Conservation (phyloP, 2,113 vertebrate species). For the Tylochromis polylepis region DNA sequence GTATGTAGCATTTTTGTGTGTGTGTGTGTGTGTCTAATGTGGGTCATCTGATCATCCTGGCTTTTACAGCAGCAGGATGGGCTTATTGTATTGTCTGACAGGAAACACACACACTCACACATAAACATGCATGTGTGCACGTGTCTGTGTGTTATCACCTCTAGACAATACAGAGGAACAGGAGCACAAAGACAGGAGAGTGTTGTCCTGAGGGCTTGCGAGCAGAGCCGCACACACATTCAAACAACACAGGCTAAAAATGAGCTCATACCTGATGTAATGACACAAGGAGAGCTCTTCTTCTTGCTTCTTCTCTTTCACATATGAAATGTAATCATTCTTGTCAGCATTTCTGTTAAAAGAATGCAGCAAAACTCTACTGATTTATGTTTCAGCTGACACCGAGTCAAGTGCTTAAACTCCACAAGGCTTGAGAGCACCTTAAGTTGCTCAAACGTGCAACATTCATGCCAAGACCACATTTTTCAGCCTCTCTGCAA, state of each 20-base stretch:
- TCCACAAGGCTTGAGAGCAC: neutral
- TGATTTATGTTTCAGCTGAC: constrained; percentile 13
- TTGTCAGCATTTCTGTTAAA: neutral
- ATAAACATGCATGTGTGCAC: constrained; percentile 14
- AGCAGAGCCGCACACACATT: neutral
- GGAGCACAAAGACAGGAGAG: constrained; percentile 69
- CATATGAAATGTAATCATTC: neutral
- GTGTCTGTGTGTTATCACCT: constrained; percentile 64
- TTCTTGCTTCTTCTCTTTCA: neutral
- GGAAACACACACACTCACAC: constrained; percentile 17
- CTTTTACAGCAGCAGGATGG: constrained; percentile 36
- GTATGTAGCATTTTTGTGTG: neutral
- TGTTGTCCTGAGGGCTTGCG: constrained; percentile 42
- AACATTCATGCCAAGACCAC: neutral
- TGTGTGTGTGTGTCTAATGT: neutral
- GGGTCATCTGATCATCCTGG: constrained; percentile 34
- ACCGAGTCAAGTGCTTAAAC: neutral
- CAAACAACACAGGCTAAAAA: neutral
- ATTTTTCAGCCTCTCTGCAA: constrained; percentile 1
- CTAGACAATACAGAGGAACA: constrained; percentile 71
- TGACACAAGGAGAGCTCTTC: neutral
- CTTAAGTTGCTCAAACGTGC: constrained; percentile 24
- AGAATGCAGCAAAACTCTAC: neutral
- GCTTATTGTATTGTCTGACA: constrained; percentile 49
- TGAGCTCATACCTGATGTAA: constrained; percentile 31